phyloP scores from a whole-genome alignment of 1,140 invertebrate genomes.

The Temnothorax longispinosus region DNA sequence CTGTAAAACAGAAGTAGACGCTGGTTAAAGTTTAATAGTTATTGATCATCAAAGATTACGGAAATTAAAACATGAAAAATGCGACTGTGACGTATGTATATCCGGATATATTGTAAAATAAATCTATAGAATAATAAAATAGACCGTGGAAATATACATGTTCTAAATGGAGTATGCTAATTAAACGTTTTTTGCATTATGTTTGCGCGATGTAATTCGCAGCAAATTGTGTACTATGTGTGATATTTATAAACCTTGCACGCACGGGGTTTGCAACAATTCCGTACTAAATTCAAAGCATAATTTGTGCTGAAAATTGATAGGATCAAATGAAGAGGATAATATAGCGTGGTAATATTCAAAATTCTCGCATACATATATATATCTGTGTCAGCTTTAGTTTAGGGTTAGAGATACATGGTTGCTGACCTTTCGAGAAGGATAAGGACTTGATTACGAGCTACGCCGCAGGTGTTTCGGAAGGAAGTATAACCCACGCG shows the following conservation, averaged over 20 bases:
- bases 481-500: background rate
- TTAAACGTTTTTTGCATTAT: conserved; percentile 24
- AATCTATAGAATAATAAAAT: background rate
- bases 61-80: background rate
- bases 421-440: conserved; percentile 24
- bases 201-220: background rate
- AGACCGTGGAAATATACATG: background rate
- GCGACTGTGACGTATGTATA: background rate
- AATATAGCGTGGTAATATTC: background rate
- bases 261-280: background rate
- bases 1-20: conserved; percentile 44
- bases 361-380: background rate
- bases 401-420: background rate
- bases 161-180: background rate
- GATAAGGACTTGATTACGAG: conserved; percentile 26
- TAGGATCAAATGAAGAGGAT: background rate
- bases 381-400: background rate
- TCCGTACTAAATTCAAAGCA: background rate
- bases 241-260: background rate
- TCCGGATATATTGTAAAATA: background rate
- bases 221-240: background rate
- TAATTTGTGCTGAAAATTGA: background rate
- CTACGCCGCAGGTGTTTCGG: conserved; percentile 7
- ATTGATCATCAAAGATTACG: background rate
- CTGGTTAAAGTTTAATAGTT: conserved; percentile 24